phyloP scores from a whole-genome alignment of 2,888 invertebrate genomes.

The Aphidoletes aphidimyza region DNA sequence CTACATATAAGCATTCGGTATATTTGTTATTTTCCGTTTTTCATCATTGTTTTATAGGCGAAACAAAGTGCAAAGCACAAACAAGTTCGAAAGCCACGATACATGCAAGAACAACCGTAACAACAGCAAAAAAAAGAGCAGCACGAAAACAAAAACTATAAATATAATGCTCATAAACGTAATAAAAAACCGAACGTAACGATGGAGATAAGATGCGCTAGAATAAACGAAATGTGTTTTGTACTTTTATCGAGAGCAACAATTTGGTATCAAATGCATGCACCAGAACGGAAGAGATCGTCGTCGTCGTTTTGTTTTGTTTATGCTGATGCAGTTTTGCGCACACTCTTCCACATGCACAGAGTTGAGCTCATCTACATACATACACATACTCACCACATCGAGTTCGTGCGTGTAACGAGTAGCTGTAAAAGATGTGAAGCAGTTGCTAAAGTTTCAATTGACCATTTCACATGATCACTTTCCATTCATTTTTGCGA shows the following conservation, averaged over 20 bases:
- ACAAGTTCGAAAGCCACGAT: constrained; percentile 5
- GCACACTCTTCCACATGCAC: not conserved
- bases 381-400: not conserved
- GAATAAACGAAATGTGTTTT: not conserved
- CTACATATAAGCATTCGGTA: not conserved
- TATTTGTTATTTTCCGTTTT: not conserved
- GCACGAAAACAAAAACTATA: not conserved
- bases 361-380: not conserved
- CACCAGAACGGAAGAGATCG: constrained; percentile 26
- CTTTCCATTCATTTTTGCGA: constrained; percentile 22
- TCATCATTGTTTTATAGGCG: constrained; percentile 11
- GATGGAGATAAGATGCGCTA: not conserved
- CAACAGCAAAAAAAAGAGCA: not conserved
- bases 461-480: constrained; percentile 18
- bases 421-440: constrained; percentile 10
- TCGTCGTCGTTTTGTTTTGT: not conserved
- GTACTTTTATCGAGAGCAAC: not conserved
- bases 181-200: not conserved
- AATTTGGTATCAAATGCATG: constrained; percentile 15
- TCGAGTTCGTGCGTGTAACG: constrained; percentile 30
- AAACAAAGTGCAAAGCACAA: constrained; percentile 44
- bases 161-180: not conserved
- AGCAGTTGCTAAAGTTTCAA: constrained; percentile 8
- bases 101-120: not conserved
- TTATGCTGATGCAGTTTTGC: not conserved